Evolutionary conservation across 2,888 invertebrate species (phyloP).

Genomic region (Eupithecia subumbrata): DNA sequence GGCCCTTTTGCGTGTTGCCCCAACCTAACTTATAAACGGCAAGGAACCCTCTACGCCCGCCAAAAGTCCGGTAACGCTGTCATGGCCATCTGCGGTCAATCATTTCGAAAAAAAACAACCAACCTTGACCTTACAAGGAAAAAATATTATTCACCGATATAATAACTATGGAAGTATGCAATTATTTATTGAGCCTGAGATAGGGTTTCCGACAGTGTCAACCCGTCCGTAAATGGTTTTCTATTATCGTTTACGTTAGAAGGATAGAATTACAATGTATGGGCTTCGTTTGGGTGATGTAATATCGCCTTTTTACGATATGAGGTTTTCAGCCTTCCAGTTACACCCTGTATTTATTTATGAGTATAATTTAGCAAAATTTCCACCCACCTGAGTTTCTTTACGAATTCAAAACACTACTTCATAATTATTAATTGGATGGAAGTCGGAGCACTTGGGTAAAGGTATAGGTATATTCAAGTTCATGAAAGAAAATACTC

Average conservation of each 20-base stretch:
- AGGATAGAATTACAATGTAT: slow-evolving; percentile 2
- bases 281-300: background rate
- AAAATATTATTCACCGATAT: background rate
- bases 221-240: slow-evolving; percentile 13
- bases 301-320: background rate
- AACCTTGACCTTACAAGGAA: background rate
- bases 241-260: slow-evolving; percentile 12
- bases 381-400: no score
- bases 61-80: no score
- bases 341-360: background rate
- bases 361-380: no score
- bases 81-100: no score
- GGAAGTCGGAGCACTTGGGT: background rate
- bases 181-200: background rate
- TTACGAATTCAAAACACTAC: background rate
- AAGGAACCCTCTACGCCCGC: no score
- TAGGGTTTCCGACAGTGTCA: background rate
- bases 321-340: background rate
- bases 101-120: no score
- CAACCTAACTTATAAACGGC: no score
- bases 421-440: background rate
- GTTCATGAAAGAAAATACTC: background rate
- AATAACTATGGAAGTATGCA: background rate
- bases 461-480: background rate
- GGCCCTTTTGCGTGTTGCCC: no score